A percentile compares a stretch with the other conserved stretches of the same genome.
phyloP scores from a whole-genome alignment of 2,888 invertebrate genomes.

The Heliothis peltigera region DNA sequence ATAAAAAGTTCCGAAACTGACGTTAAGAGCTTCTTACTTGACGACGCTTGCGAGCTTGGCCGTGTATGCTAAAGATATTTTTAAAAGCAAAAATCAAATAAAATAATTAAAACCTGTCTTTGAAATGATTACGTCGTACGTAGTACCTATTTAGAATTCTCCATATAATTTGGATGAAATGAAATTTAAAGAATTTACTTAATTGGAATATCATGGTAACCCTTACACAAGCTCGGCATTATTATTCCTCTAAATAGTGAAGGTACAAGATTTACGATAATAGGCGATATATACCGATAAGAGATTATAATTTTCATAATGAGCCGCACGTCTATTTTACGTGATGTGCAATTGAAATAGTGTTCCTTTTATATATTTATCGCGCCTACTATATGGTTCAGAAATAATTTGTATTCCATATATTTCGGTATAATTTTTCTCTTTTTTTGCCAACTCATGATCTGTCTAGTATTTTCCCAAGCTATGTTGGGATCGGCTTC shows the following conservation, averaged over 20 bases:
- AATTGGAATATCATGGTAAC: conserved; percentile 12
- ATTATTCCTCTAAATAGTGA: conserved; percentile 55
- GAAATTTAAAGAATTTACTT: neutral
- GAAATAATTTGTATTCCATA: neutral
- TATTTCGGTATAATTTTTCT: neutral
- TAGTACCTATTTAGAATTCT: no score
- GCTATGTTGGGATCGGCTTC: no score
- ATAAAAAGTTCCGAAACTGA: no score
- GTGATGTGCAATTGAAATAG: conserved; percentile 41
- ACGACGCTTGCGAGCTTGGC: no score
- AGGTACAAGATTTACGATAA: conserved; percentile 55
- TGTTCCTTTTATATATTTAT: conserved; percentile 1
- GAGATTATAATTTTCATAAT: conserved; percentile 54
- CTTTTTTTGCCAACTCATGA: neutral
- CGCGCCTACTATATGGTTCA: neutral
- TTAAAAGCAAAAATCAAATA: no score
- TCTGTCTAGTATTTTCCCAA: no score
- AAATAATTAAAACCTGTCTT: no score
- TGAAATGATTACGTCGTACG: no score
- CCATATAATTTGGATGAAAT: neutral
- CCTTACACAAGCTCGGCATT: conserved; percentile 18
- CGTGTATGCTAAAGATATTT: no score
- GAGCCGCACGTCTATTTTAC: conserved; percentile 46
- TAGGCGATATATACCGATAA: conserved; percentile 40
- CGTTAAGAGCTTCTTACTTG: no score